phyloP scores from a whole-genome alignment of 2,113 vertebrate genomes.

The Calyptomena viridis region DNA sequence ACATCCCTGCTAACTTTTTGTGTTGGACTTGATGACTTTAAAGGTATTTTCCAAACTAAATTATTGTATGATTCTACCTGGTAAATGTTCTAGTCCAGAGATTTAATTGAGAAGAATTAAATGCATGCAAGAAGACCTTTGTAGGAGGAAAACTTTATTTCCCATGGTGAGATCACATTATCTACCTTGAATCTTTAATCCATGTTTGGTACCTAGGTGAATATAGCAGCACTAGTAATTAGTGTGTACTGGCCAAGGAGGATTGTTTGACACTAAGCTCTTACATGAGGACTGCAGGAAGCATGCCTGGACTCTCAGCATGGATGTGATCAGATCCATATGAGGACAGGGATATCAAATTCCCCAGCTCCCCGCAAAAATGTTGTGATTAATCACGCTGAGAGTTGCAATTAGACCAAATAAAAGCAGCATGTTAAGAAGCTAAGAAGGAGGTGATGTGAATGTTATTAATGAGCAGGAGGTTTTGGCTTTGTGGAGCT shows the following conservation, averaged over 20 bases:
- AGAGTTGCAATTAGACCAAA: conserved; percentile 50
- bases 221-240: not conserved
- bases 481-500: not conserved
- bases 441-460: conserved; percentile 2
- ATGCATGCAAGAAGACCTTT: not conserved
- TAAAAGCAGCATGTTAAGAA: conserved; percentile 42
- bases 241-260: not conserved
- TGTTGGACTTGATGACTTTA: not conserved
- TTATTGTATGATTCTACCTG: not conserved
- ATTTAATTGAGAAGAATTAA: not conserved
- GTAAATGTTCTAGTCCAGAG: not conserved
- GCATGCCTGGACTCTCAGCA: conserved; percentile 17
- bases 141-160: not conserved
- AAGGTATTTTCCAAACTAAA: not conserved
- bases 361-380: conserved; percentile 24
- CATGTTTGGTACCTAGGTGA: not conserved
- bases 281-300: not conserved
- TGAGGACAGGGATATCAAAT: conserved; percentile 25
- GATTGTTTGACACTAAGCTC: not conserved
- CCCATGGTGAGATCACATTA: not conserved
- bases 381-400: conserved; percentile 46
- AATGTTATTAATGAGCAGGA: conserved; percentile 3
- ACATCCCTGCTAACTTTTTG: not conserved
- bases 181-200: not conserved
- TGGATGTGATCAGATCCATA: conserved; percentile 13